These are phyloP conservation scores for Glareola pratincola DNA, from an alignment of 2,113 vertebrate genomes.

Conservation along the genomic window DNA sequence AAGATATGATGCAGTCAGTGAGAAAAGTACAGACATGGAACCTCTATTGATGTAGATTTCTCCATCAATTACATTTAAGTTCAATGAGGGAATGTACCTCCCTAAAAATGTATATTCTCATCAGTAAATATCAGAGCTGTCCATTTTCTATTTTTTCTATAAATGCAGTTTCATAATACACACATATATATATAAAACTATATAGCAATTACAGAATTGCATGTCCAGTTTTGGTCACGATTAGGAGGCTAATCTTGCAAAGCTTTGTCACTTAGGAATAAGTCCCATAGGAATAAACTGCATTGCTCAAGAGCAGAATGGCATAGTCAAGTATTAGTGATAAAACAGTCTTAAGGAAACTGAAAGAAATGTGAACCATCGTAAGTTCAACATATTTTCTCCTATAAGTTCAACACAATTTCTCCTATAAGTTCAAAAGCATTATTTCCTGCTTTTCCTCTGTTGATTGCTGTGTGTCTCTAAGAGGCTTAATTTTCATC, in stretches of 20 bases:
- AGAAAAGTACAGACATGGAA: not conserved
- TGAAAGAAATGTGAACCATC: not conserved
- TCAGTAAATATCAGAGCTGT: not conserved
- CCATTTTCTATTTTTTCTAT: not conserved
- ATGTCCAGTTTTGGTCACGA: not conserved
- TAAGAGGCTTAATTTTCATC: conserved; percentile 31
- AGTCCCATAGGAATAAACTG: not conserved
- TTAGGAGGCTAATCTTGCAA: not conserved
- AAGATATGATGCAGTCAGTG: not conserved
- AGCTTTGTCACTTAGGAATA: not conserved
- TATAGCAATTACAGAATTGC: not conserved
- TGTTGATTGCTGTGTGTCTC: not conserved
- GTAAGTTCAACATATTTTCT: not conserved
- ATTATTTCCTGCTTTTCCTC: not conserved
- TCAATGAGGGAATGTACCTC: not conserved
- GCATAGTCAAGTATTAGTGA: not conserved
- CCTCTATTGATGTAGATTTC: not conserved
- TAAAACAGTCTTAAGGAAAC: not conserved
- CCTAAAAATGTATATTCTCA: not conserved
- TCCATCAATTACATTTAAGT: not conserved
- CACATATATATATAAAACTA: not conserved
- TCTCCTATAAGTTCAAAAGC: not conserved
- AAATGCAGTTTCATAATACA: not conserved
- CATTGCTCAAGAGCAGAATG: not conserved
- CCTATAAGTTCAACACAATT: not conserved